A percentile compares a stretch with the other conserved stretches of the same genome.
These are phyloP conservation scores for Cancer borealis DNA, from an alignment of 2,888 invertebrate species.

Conservation along the genomic window DNA sequence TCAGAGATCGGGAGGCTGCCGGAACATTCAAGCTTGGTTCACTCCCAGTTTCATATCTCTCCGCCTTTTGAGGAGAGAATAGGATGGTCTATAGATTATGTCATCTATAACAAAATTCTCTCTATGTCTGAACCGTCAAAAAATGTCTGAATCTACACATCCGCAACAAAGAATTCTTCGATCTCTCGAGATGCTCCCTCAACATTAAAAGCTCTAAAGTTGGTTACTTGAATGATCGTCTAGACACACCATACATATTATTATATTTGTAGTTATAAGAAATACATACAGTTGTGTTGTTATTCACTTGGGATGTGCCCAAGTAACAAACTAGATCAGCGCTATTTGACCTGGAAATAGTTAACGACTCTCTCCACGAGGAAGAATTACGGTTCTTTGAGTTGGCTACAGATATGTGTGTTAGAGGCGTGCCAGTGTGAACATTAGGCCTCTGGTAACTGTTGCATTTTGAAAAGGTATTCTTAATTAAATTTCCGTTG, in stretches of 20 bases:
- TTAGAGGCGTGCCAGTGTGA: background rate
- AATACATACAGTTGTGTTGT: background rate
- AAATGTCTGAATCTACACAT: background rate
- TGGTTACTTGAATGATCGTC: background rate
- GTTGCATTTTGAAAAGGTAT: no score
- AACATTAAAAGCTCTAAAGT: background rate
- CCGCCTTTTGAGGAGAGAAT: background rate
- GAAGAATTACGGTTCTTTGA: background rate
- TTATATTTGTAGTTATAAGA: background rate
- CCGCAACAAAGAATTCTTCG: background rate
- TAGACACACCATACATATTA: background rate
- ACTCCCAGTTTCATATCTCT: background rate
- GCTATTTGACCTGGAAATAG: background rate
- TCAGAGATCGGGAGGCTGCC: background rate
- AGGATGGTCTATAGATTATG: background rate
- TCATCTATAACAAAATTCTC: background rate
- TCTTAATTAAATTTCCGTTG: no score
- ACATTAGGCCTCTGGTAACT: background rate
- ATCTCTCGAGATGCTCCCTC: background rate
- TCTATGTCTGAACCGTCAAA: background rate
- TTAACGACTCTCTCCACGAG: background rate
- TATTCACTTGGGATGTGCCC: background rate
- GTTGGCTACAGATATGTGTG: background rate
- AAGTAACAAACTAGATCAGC: background rate
- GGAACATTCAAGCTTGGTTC: background rate